phyloP scores from a whole-genome alignment of 2,888 invertebrate species.

The Marasmarcha lunaedactyla region DNA sequence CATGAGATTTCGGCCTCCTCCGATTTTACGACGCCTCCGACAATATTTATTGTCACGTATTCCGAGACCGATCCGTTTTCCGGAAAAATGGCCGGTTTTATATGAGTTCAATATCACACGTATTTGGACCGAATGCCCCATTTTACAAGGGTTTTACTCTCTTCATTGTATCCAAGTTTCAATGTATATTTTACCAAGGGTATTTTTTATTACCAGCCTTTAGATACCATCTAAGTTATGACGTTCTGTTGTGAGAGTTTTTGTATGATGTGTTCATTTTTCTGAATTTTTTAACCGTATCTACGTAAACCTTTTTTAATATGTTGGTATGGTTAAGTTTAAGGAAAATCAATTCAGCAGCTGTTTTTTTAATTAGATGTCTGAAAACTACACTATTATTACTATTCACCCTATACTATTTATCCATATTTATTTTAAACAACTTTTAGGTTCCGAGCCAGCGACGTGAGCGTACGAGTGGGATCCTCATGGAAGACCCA shows the following conservation, averaged over 20 bases:
- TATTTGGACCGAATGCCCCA: constrained; percentile 1
- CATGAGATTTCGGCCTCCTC: too few relatives aligned
- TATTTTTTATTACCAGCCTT: neutral
- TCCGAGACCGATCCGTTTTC: constrained; percentile 39
- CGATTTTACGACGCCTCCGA: constrained; percentile 34
- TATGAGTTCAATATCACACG: constrained; percentile 3
- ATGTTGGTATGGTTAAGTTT: too few relatives aligned
- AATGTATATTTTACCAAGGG: constrained; percentile 1
- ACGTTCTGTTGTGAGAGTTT: too few relatives aligned
- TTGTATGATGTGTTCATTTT: too few relatives aligned
- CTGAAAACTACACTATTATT: too few relatives aligned
- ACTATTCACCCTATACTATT: too few relatives aligned
- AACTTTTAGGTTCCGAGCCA: constrained; percentile 18
- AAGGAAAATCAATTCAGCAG: too few relatives aligned
- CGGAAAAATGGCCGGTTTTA: constrained; percentile 21
- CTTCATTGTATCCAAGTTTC: constrained; percentile 1
- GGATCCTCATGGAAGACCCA: constrained; percentile 62
- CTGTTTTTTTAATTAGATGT: too few relatives aligned
- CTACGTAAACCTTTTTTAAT: too few relatives aligned
- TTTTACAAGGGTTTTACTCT: constrained; percentile 1
- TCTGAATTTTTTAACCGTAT: too few relatives aligned
- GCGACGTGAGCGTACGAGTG: constrained; percentile 51
- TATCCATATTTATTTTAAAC: too few relatives aligned
- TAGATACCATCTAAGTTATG: neutral
- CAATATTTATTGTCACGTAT: constrained; percentile 48